Base-by-base conservation (phyloP, 2,888 invertebrate species). In the Synergus umbraculus region DNA sequence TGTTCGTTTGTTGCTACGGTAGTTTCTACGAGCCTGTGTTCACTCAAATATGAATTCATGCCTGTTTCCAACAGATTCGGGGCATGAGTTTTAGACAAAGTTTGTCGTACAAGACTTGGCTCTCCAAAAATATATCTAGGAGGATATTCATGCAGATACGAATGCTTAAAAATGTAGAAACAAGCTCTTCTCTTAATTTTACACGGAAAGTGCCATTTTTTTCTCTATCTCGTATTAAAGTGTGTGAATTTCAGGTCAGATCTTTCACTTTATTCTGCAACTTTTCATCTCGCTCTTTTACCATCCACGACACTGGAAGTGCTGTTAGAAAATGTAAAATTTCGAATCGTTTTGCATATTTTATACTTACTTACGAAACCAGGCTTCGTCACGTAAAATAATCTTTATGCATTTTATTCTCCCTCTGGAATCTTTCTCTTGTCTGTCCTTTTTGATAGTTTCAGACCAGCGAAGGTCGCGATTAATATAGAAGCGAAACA, bases 391-490 rank as follows among this genome's bases (percentile, higher is more conserved):
- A 15, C 65, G 41, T 65, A 65, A 65, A 65, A 65, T 65, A 65
- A 65, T 65, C 65, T 65, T 65, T 65, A 65, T 65, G 65, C 65
- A 65, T 65, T 41, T 41, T 37, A 65, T 65, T 65, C 29, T 41
- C 41, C 37, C 41, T 15, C 12, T 15, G 29, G 13, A n/a, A 29
- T 22, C 54, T 58, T 18, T 29, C 15, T 77, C 63, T 18, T 76
- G 18, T 46, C 66, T 58, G 3, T 41, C 43, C 58, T 22, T 43
- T 46, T 63, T 41, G 43, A 76, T 60, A 64, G 7, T 44, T 9
- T 44, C 64, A n/a, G 64, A 66, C 66, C 54, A 43, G 60, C 37
- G 44, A 7, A 76, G 43, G 43, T 18, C 29, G 29, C 29, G 58
- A 65, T 65, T 65, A 65, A 65, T 65, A 65, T 65, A 2, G 15